phyloP scores from a whole-genome alignment of 2,888 invertebrate species.

The Litoditis marina region DNA sequence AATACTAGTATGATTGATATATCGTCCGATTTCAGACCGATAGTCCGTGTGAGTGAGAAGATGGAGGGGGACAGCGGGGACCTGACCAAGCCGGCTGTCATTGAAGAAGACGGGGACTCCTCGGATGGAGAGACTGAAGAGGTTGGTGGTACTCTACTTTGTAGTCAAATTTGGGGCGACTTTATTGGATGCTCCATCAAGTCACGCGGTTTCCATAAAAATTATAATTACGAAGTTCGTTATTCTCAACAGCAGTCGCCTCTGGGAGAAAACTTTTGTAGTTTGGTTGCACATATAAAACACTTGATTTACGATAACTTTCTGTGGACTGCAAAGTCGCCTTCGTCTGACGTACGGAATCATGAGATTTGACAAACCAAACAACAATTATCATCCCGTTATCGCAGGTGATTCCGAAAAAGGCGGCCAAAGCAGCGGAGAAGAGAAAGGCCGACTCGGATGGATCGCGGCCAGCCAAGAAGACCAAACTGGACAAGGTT shows the following conservation, averaged over 20 bases:
- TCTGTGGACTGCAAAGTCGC: background rate
- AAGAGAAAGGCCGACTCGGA: conserved; percentile 6
- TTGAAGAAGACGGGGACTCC: conserved; percentile 7
- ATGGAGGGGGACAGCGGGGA: conserved; percentile 7
- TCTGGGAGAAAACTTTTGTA: too few relatives aligned
- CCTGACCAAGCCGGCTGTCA: background rate
- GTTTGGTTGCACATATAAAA: too few relatives aligned
- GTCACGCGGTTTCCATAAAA: too few relatives aligned
- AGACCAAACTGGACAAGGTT: conserved; percentile 26
- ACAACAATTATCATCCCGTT: too few relatives aligned
- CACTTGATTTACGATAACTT: too few relatives aligned
- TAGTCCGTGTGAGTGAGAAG: background rate
- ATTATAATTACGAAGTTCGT: too few relatives aligned
- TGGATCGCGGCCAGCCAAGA: background rate
- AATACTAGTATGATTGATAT: background rate
- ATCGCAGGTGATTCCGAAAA: too few relatives aligned
- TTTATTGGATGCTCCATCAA: too few relatives aligned
- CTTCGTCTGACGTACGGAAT: background rate
- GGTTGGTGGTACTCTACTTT: too few relatives aligned
- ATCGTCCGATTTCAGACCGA: conserved; percentile 7
- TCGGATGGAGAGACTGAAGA: conserved; percentile 18
- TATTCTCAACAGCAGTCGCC: too few relatives aligned
- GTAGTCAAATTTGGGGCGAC: too few relatives aligned
- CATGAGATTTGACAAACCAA: background rate
- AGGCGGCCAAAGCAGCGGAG: background rate